Conservation (phyloP, 2,113 vertebrate species). For the Hippocampus abdominalis region DNA sequence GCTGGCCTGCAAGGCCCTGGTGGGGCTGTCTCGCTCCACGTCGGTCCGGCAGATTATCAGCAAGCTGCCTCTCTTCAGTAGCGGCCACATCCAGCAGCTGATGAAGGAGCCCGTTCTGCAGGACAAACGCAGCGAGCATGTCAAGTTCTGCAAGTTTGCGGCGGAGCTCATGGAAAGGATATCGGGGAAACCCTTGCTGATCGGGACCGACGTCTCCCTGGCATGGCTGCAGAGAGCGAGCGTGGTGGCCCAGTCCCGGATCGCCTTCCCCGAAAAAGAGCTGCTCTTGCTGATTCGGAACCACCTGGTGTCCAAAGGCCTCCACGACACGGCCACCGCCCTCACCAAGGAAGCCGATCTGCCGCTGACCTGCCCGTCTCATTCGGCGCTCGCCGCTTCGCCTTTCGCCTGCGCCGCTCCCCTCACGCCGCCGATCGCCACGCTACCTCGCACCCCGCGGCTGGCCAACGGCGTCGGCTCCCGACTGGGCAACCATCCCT, state of each 20-base stretch:
- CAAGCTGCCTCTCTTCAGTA: conserved; percentile 96
- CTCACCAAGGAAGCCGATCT: conserved; percentile 94
- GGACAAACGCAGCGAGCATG: conserved; percentile 96
- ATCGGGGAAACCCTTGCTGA: conserved; percentile 90
- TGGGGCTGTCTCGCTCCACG: conserved; percentile 88
- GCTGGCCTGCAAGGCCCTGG: conserved; percentile 90
- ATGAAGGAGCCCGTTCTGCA: conserved; percentile 98
- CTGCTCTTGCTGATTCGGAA: conserved; percentile 91
- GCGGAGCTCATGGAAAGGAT: conserved; percentile 94
- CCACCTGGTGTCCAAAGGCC: conserved; percentile 94
- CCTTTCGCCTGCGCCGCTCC: conserved; percentile 77
- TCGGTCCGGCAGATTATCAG: conserved; percentile 96
- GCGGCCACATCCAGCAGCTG: conserved; percentile 96
- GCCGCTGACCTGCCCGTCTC: conserved; percentile 86
- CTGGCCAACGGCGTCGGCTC: conserved; percentile 86
- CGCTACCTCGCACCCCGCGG: conserved; percentile 87
- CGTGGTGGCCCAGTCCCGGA: conserved; percentile 96
- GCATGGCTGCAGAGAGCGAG: conserved; percentile 92
- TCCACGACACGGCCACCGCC: conserved; percentile 83
- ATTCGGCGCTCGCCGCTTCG: conserved; percentile 70
- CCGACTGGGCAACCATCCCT: conserved; percentile 75
- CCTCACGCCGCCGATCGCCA: conserved; percentile 77
- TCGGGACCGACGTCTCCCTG: conserved; percentile 92
- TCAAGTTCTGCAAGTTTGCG: conserved; percentile 95
- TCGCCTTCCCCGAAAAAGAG: conserved; percentile 95